Conservation (phyloP, 2,113 vertebrate genomes). For the Crypturellus undulatus region DNA sequence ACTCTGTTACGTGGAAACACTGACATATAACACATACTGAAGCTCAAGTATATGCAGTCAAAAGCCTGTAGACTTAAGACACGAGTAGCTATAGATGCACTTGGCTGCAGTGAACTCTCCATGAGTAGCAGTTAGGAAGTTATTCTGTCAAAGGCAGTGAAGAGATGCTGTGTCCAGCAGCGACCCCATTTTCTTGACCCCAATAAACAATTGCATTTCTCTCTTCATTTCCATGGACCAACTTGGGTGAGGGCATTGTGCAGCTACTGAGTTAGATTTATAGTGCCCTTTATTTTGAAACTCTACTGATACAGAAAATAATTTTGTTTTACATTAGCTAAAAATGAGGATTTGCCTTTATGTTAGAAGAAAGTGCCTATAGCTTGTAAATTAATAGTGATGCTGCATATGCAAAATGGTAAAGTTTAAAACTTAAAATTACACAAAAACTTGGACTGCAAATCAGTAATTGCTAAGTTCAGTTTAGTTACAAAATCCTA, state of each 20-base stretch:
- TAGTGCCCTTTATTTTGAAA: neutral
- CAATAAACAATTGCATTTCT: neutral
- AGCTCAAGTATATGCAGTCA: neutral
- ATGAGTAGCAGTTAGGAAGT: neutral
- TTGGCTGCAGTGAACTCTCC: neutral
- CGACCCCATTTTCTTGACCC: neutral
- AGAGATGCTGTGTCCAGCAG: neutral
- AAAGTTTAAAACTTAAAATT: neutral
- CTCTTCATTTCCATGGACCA: neutral
- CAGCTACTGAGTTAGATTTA: neutral
- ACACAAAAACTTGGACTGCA: neutral
- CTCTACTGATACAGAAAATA: neutral
- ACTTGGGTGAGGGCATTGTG: neutral
- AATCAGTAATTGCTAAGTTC: neutral
- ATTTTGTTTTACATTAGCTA: neutral
- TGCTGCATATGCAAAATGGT: too few relatives aligned
- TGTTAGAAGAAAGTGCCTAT: neutral
- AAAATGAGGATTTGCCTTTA: neutral
- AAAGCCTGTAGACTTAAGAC: neutral
- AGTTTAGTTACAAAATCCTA: neutral
- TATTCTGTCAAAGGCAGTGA: neutral
- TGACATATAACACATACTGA: accelerated
- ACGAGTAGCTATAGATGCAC: neutral
- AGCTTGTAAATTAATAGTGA: neutral
- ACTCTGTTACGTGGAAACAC: neutral